Evolutionary conservation across 2,113 vertebrate species (phyloP).

Genomic region (Nothoprocta perdicaria): DNA sequence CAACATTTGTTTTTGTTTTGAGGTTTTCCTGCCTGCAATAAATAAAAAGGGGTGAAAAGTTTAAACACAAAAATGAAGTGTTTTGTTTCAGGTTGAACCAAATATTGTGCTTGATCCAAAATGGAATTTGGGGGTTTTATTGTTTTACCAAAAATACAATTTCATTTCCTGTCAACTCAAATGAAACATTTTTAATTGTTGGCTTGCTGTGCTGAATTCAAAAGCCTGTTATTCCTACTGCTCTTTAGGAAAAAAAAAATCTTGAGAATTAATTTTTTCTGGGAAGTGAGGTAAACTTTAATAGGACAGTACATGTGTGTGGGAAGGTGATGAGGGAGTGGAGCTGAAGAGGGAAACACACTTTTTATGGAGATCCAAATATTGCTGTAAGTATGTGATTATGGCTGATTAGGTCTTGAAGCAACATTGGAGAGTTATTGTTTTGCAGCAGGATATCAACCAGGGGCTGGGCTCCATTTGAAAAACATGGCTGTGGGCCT

Average conservation of each 20-base stretch:
- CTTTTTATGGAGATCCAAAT: not conserved
- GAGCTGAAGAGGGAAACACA: not conserved
- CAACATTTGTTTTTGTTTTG: constrained; percentile 72
- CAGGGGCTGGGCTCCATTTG: not conserved
- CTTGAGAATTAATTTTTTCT: not conserved
- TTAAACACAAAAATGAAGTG: constrained; percentile 52
- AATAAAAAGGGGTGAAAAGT: constrained; percentile 70
- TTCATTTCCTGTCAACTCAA: constrained; percentile 54
- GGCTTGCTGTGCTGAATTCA: constrained; percentile 22
- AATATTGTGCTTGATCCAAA: constrained; percentile 28
- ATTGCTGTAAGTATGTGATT: not conserved
- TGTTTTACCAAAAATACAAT: constrained; percentile 55
- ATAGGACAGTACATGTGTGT: not conserved
- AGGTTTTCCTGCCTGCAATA: constrained; percentile 67
- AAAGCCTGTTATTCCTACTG: constrained; percentile 4
- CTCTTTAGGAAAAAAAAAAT: constrained; percentile 51
- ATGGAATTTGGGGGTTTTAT: constrained; percentile 43
- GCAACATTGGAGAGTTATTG: not conserved
- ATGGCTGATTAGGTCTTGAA: not conserved
- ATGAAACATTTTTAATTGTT: constrained; percentile 31
- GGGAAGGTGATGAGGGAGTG: not conserved
- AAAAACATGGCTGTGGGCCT: not conserved
- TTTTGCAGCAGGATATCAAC: not conserved
- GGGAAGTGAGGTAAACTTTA: not conserved
- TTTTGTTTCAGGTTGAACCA: constrained; percentile 57